Evolutionary conservation across 1,140 invertebrate genomes (phyloP), one percentile per base, ranked within the genome.

Genomic region (Neodiprion lecontei): DNA sequence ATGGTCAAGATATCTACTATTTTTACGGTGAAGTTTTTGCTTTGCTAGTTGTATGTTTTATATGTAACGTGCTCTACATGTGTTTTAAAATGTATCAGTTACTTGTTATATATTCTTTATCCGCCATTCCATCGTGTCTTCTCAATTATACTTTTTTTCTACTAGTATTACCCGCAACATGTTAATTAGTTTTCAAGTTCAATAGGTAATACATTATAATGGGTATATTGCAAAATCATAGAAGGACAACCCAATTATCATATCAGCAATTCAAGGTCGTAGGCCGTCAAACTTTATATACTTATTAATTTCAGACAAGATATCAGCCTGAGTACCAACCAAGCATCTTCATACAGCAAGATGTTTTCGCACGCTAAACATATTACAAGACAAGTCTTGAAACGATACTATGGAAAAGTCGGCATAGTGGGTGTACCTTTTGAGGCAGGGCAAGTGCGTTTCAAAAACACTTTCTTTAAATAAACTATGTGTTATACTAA

Each of bases 371-470:
- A 75, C 72, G 70, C 74, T 73, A 75, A 76, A 48, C 71, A 40
- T 49, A 53, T 79, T 40, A 28, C 77, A 72, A 72, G 23, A 10
- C 82, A 80, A 76, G 10, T 80, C 48, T 80, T 79, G 65, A 61
- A 78, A 74, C 78, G 79, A 75, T 77, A 77, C 80, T 86, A 84
- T 69, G 74, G 77, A 10, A 89, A 87, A 88, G 88, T 94, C 10
- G 94, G 92, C 66, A 90, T 94, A 76, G 87, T 94, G 67, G 93
- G 93, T n/a, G 93, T 94, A 65, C 93, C 93, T 47, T 94, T 94
- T 80, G 91, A 92, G 73, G 94, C 94, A 81, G 93, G 94, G 7
- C 93, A 94, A 85, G 88, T 88, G 83, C 72, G 48, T 75, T 21
- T 71, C 49, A 48, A 40, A 12, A 12, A 12, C 21, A 10, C 1